phyloP scores from a whole-genome alignment of 1,140 invertebrate species.

The Drosophila nebulosa region DNA sequence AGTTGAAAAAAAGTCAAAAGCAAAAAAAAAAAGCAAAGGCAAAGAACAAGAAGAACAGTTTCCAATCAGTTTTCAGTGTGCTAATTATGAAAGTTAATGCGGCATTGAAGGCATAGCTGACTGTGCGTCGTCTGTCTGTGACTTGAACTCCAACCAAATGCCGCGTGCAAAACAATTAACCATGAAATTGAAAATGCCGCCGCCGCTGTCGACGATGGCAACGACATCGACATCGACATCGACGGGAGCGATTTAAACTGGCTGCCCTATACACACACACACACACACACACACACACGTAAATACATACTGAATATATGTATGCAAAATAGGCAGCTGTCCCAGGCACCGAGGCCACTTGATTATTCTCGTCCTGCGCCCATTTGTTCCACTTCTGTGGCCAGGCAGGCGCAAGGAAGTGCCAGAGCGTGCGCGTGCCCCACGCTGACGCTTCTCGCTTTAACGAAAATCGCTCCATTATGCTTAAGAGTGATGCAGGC shows the following conservation, averaged over 20 bases:
- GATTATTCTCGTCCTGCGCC: constrained; percentile 62
- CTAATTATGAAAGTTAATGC: constrained; percentile 79
- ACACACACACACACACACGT: neutral
- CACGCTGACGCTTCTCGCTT: constrained; percentile 15
- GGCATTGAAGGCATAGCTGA: constrained; percentile 50
- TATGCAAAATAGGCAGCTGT: constrained; percentile 45
- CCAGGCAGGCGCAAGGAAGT: constrained; percentile 75
- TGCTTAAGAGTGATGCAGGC: neutral
- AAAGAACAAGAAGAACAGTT: constrained; percentile 34
- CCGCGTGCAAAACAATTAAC: constrained; percentile 78
- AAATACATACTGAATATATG: no score
- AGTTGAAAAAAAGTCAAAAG: neutral
- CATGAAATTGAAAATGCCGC: constrained; percentile 78
- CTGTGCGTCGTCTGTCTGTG: constrained; percentile 14
- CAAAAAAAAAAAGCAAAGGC: neutral
- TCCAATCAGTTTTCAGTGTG: constrained; percentile 66
- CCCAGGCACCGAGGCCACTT: constrained; percentile 16
- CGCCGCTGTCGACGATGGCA: constrained; percentile 2
- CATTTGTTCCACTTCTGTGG: constrained; percentile 79
- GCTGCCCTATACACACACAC: neutral
- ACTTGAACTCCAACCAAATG: constrained; percentile 62
- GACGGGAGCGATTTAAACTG: constrained; percentile 53
- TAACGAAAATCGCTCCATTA: constrained; percentile 52
- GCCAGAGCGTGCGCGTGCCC: constrained; percentile 74
- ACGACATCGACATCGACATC: constrained; percentile 12